Base-by-base conservation (phyloP, 2,797 vertebrate genomes). In the Sternarchorhynchus goeldii region DNA sequence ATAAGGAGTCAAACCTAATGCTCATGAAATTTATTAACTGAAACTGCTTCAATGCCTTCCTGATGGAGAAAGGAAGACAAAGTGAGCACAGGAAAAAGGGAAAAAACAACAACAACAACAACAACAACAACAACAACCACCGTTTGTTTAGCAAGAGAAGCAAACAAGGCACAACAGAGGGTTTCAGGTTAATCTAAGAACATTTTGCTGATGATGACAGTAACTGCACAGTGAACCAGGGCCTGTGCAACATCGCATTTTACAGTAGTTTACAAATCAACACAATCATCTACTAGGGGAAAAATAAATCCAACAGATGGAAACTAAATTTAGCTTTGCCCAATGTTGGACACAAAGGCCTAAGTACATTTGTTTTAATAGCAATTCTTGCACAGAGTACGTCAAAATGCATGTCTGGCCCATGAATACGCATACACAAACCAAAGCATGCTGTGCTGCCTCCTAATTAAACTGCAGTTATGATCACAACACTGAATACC, bases 11-110 rank as follows among this genome's bases (percentile, higher is more conserved):
- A 45, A 75, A 83, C 21, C 1, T 85, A 84, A 94, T 96, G 95
- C 96, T 96, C 95, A 95, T 95, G 94, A 96, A 92, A 89, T 99
- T 98, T 98, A 98, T 96, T 98, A 92, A 95, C 90, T 83, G 77
- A 93, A 95, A 94, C 93, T 82, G 90, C 93, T 85, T 88, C 83
- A 86, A 81, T 68, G 36, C 83, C 76, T 69, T 86, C 39, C 77
- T 81, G 68, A 75, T 66, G 31, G 69, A 81, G 50, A 74, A 55
- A 58, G 53, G 20, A 21, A 16, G 68, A 18, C 2, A 18, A 50
- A 12, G 45, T 12, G 2, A 50, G 45, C 45, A 12, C 45, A 50
- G 45, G 45, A 12, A 45, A 12, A 45, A 45, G 41, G 41, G 10
- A 50, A 25, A 25, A 25, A 25, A 25, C 25, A 25, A 50, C 8